phyloP scores from a whole-genome alignment of 2,888 invertebrate species.

The Dasysyrphus tricinctus region DNA sequence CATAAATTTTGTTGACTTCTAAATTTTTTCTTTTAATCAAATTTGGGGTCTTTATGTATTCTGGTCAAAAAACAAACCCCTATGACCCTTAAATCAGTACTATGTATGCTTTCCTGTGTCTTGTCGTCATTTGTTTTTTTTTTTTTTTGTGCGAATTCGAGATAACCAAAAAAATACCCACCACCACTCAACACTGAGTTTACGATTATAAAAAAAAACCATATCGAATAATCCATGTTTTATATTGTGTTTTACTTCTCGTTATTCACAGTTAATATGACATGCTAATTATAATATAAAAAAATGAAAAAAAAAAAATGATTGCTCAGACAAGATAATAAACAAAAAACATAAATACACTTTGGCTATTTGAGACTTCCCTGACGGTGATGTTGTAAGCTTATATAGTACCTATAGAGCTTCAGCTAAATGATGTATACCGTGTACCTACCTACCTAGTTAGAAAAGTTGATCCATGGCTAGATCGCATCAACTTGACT shows the following conservation, averaged over 20 bases:
- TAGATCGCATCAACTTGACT: conserved; percentile 52
- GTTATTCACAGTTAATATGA: conserved; percentile 75
- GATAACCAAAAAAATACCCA: conserved; percentile 33
- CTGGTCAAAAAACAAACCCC: background rate
- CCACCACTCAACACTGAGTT: background rate
- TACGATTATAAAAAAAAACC: conserved; percentile 2
- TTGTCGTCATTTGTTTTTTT: background rate
- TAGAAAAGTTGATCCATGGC: conserved; percentile 25
- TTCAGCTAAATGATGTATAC: background rate
- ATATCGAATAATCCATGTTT: conserved; percentile 64
- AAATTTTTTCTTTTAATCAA: conserved; percentile 5
- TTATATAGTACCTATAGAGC: background rate
- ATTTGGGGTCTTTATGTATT: background rate
- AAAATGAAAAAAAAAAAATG: conserved; percentile 51
- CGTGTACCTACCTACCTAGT: background rate
- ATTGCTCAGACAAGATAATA: conserved; percentile 67
- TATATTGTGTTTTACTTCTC: conserved; percentile 73
- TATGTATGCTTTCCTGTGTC: background rate
- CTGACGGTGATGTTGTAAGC: conserved; percentile 36
- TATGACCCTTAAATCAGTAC: conserved; percentile 14
- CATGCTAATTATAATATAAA: conserved; percentile 73
- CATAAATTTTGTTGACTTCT: conserved; percentile 51
- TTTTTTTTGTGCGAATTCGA: conserved; percentile 8
- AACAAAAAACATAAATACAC: conserved; percentile 26
- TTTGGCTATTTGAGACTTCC: conserved; percentile 68